Evolutionary conservation across 2,797 vertebrate species (phyloP).

Genomic region (Brotula barbata): DNA sequence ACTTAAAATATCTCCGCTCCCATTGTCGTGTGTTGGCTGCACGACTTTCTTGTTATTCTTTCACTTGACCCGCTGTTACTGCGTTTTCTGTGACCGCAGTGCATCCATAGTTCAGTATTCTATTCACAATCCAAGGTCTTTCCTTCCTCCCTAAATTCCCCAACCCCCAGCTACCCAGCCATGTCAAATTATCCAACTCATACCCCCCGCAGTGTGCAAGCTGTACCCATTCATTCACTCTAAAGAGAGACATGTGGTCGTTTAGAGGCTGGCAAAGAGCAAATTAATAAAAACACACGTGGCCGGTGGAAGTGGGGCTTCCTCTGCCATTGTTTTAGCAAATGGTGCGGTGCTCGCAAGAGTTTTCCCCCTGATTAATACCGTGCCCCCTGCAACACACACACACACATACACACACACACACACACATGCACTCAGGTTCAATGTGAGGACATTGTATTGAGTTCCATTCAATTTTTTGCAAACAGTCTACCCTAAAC

Average conservation of each 20-base stretch:
- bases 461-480: conserved; percentile 7
- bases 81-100: conserved; percentile 16
- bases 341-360: conserved; percentile 63
- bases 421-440: conserved; percentile 16
- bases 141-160: conserved; percentile 45
- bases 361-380: conserved; percentile 55
- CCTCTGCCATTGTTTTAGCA: conserved; percentile 71
- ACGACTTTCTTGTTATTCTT: not conserved
- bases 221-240: conserved; percentile 69
- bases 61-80: not conserved
- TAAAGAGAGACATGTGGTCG: conserved; percentile 64
- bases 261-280: conserved; percentile 65
- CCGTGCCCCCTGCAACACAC: conserved; percentile 31
- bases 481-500: too few relatives aligned
- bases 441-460: too few relatives aligned
- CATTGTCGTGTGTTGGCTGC: conserved; percentile 42
- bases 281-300: conserved; percentile 68
- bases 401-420: conserved; percentile 38
- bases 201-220: conserved; percentile 66
- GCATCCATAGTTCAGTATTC: conserved; percentile 10
- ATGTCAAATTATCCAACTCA: conserved; percentile 52
- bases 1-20: conserved; percentile 24
- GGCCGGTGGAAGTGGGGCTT: conserved; percentile 68
- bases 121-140: conserved; percentile 34
- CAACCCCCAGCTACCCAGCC: conserved; percentile 39